Conservation (phyloP, 1,140 invertebrate genomes). For the Dendroctonus ponderosae region DNA sequence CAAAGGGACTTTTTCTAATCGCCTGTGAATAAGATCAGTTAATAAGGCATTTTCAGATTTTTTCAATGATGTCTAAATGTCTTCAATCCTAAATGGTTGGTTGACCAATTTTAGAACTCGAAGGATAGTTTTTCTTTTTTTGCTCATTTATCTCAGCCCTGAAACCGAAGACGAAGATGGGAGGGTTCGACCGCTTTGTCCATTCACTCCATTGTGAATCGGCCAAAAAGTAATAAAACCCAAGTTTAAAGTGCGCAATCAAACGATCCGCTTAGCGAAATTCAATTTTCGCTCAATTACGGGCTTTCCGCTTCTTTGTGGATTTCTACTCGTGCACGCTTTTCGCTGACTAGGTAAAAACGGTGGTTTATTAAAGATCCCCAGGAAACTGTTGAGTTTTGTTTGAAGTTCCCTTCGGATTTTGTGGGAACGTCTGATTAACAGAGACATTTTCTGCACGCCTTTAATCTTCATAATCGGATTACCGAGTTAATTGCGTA, state of each 20-base stretch:
- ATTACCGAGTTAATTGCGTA: not conserved
- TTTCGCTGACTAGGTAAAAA: slow-evolving; percentile 13
- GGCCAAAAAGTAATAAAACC: slow-evolving; percentile 12
- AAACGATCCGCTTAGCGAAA: slow-evolving; percentile 8
- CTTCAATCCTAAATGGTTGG: no score
- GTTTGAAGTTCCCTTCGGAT: not conserved
- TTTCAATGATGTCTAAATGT: no score
- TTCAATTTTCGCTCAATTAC: slow-evolving; percentile 20
- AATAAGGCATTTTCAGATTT: no score
- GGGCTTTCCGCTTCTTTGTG: slow-evolving; percentile 9
- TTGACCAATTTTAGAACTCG: no score
- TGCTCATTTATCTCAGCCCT: no score
- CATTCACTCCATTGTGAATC: not conserved
- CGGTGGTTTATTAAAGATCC: slow-evolving; percentile 9
- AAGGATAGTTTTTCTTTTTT: no score
- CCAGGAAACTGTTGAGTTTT: not conserved
- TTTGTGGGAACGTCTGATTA: slow-evolving; percentile 5
- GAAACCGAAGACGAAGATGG: no score
- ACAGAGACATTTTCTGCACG: not conserved
- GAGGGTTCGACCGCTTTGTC: no score
- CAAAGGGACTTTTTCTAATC: no score
- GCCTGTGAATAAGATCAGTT: no score
- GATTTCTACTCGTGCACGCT: slow-evolving; percentile 3
- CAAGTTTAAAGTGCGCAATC: slow-evolving; percentile 7
- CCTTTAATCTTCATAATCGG: not conserved